A percentile compares a stretch with the other conserved stretches of the same genome.
These are phyloP conservation scores for Cuniculus paca DNA, from an alignment of 2,797 vertebrate species.

Conservation along the genomic window DNA sequence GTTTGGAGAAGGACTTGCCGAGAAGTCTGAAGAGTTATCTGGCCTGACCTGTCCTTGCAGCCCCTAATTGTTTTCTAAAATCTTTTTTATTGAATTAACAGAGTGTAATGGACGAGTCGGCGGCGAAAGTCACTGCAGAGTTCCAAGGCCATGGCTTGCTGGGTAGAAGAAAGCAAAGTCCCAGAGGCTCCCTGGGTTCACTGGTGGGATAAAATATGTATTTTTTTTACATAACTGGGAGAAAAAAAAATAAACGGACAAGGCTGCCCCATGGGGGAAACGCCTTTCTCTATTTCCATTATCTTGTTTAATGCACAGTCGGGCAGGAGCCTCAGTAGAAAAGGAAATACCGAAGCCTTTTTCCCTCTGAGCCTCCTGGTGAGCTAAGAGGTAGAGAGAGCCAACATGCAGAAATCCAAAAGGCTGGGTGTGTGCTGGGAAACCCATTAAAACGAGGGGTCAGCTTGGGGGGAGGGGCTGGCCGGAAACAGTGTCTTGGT, in stretches of 20 bases:
- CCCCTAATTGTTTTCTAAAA: constrained; percentile 79
- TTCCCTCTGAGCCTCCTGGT: constrained; percentile 66
- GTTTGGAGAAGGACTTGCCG: constrained; percentile 32
- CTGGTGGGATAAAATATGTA: constrained; percentile 79
- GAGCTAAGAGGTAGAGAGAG: constrained; percentile 69
- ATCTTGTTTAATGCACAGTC: constrained; percentile 77
- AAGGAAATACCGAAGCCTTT: constrained; percentile 76
- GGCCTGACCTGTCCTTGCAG: constrained; percentile 42
- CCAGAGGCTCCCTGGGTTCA: constrained; percentile 30
- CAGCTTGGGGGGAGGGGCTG: not conserved
- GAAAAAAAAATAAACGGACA: constrained; percentile 73
- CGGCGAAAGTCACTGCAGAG: not conserved
- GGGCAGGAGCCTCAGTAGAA: constrained; percentile 58
- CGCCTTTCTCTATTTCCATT: constrained; percentile 82
- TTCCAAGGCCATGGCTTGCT: constrained; percentile 65
- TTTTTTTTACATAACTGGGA: constrained; percentile 84
- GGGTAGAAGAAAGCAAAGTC: constrained; percentile 70
- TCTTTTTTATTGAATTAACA: constrained; percentile 81
- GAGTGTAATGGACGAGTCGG: constrained; percentile 71
- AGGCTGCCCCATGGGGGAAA: constrained; percentile 61
- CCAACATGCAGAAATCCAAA: constrained; percentile 70
- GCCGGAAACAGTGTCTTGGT: not conserved
- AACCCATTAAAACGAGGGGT: constrained; percentile 66
- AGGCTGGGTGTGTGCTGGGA: constrained; percentile 65
- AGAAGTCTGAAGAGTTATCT: constrained; percentile 55